Base-by-base conservation (phyloP, 2,113 vertebrate genomes). In the Atractosteus spatula region DNA sequence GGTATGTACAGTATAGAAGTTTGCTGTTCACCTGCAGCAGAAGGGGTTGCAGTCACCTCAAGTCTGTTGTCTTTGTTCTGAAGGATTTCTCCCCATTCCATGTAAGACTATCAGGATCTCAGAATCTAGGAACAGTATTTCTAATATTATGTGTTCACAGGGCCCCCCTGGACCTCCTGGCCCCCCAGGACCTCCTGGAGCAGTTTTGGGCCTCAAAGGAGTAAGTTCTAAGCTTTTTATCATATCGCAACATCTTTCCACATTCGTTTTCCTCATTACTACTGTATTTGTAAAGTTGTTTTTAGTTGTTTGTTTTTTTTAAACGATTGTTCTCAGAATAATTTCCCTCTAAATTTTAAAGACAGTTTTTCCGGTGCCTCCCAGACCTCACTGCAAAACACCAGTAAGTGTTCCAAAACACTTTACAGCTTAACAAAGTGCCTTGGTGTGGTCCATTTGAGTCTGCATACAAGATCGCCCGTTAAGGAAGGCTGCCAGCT, bases 331-430 rank as follows among this genome's bases (percentile, higher is more conserved):
- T 73, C 76, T 67, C 55, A 64, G 62, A 81, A 74, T 67, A 54
- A 67, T 69, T 82, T 75, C 84, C 69, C 76, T 93, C 82, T 90
- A 56, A 84, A 80, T 91, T 88, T 89, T 76, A 80, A 88, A 99
- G 97, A 93, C 93, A 3, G 91, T 97, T 84, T 97, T 96, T 78
- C 96, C 96, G 66, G 62, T 98, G 51, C 91, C 96, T 77, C 87
- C 89, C 77, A 92, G 97, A 79, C 96, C 95, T 7, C 93, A 96
- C 76, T 98, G 97, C 92, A 99, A 99, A 89, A 93, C 83, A 7
- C 83, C 91, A 0, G 97, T 98, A 94, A 95, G 96, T 95, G 66
- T 75, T 61, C 29, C 5, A 42, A 68, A 66, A 6, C 55, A 78
- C 80, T 71, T 71, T 77, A 77, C 71, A 5, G 16, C 2, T 79